These are phyloP conservation scores for Gonioctena quinquepunctata DNA, from an alignment of 1,140 invertebrate genomes.

Conservation along the genomic window DNA sequence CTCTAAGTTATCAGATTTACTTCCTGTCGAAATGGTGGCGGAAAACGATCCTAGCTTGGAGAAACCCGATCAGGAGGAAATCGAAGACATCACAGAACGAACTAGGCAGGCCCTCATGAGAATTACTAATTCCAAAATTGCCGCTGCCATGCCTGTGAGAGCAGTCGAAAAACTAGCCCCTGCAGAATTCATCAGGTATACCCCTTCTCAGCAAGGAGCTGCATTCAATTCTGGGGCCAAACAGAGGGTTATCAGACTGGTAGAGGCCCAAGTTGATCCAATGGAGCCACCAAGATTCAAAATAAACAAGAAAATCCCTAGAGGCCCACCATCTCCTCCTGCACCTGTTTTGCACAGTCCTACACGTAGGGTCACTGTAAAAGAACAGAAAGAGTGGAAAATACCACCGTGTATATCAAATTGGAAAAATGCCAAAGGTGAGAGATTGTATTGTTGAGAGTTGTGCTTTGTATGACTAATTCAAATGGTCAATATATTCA, in stretches of 20 bases:
- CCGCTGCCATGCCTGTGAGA: conserved; percentile 90
- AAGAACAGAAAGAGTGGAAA: conserved; percentile 99
- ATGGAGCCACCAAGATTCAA: conserved; percentile 99
- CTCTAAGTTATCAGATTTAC: conserved; percentile 90
- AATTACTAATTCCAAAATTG: conserved; percentile 86
- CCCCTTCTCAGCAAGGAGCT: conserved; percentile 94
- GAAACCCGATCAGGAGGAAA: conserved; percentile 83
- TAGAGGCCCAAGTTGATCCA: conserved; percentile 94
- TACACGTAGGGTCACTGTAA: conserved; percentile 94
- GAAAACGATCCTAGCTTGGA: conserved; percentile 89
- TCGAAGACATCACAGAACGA: conserved; percentile 85
- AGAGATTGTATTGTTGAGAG: not conserved
- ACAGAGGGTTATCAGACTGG: conserved; percentile 95
- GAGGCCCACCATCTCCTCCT: conserved; percentile 96
- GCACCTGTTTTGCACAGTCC: conserved; percentile 96
- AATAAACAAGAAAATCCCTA: conserved; percentile 94
- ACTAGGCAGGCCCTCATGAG: conserved; percentile 84
- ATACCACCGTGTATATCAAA: conserved; percentile 99
- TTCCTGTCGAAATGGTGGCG: conserved; percentile 90
- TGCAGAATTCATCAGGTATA: conserved; percentile 96
- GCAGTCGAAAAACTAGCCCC: conserved; percentile 86
- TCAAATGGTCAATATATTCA: too few relatives aligned
- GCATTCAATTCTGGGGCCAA: conserved; percentile 97
- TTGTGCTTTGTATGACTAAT: too few relatives aligned
- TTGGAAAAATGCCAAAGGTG: conserved; percentile 97